Base-by-base conservation (phyloP, 2,888 invertebrate species). In the Cheilosia soror region DNA sequence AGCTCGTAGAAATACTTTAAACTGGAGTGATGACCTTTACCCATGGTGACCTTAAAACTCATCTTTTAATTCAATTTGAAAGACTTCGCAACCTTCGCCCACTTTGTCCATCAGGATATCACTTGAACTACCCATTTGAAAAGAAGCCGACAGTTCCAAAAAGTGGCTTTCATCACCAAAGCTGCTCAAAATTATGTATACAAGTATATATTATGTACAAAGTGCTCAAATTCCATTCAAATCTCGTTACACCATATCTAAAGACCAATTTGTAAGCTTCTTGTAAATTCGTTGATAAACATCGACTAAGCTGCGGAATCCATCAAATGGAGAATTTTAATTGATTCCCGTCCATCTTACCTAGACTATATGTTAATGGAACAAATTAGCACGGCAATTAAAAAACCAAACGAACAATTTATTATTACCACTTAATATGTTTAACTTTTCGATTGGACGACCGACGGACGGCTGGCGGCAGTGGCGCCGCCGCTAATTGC, bases 341-440 rank as follows among this genome's bases (percentile, higher is more conserved):
- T 71, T 60, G 51, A 15, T 40, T 60, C 11, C 69, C 29, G 29
- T 37, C 51, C 42, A 11, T 53, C 47, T 13, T 42, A n/a, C 51
- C 2, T 13, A 37, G 40, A 13, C 53, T 20, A 11, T 27, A n/a
- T 33, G 29, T 11, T 29, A 58, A 58, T 37, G 27, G 58, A 51
- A 40, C 51, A 71, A 60, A 71, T 71, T 71, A 60, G 71, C 71
- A 60, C 49, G 33, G 15, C 51, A 15, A 69, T 69, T 49, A 69
- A 47, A 7, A 71, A 51, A 25, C 29, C 47, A 60, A 71, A 58
- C 51, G 27, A 58, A 49, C 69, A 58, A 47, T 47, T 47, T 47
- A 57, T 69, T 69, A 44, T 20, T 33, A 58, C 40, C 33, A 33
- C 37, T 71, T 71, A 49, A 7, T 42, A 27, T 44, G 47, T 58